These are phyloP conservation scores for Halocynthia roretzi DNA, from an alignment of 23 tunicate genomes.

Conservation along the genomic window DNA sequence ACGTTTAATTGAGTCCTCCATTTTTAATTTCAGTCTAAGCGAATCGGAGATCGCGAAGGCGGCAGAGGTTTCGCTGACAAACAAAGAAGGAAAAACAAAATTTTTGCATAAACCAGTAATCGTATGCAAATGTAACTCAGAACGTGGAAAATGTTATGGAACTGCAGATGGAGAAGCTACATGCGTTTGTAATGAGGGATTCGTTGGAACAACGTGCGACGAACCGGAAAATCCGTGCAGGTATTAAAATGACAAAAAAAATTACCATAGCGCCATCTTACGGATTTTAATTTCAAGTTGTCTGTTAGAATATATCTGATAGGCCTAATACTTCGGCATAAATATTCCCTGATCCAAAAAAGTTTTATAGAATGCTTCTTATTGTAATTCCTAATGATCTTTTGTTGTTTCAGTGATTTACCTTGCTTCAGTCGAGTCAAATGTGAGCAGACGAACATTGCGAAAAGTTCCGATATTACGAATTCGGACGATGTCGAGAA, in stretches of 20 bases:
- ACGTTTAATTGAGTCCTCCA: too few species aligned
- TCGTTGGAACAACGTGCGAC: slow-evolving; percentile 45
- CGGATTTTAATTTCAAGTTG: not conserved
- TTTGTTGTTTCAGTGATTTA: slow-evolving; percentile 8
- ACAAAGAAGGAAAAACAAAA: slow-evolving; percentile 1
- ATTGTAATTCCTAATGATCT: too few species aligned
- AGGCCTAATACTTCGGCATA: too few species aligned
- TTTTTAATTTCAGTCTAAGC: not conserved
- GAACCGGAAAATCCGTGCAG: slow-evolving; percentile 49
- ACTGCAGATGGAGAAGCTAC: slow-evolving; percentile 10
- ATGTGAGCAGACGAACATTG: not conserved
- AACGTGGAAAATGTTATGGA: slow-evolving; percentile 21
- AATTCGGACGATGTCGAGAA: slow-evolving; percentile 6
- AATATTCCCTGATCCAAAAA: not conserved
- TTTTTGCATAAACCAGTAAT: slow-evolving; percentile 18
- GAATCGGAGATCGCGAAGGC: slow-evolving; percentile 5
- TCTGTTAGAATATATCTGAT: too few species aligned
- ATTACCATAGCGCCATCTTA: not conserved
- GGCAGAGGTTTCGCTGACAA: slow-evolving; percentile 8
- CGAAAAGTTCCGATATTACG: not conserved
- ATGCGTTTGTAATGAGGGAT: slow-evolving; percentile 44
- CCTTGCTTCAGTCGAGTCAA: slow-evolving; percentile 22
- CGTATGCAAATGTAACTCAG: slow-evolving; percentile 33
- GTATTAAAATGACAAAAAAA: slow-evolving; percentile 2
- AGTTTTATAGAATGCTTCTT: not conserved